phyloP scores from a whole-genome alignment of 37 sponge, comb jelly and placozoan genomes.

The Mnemiopsis leidyi region DNA sequence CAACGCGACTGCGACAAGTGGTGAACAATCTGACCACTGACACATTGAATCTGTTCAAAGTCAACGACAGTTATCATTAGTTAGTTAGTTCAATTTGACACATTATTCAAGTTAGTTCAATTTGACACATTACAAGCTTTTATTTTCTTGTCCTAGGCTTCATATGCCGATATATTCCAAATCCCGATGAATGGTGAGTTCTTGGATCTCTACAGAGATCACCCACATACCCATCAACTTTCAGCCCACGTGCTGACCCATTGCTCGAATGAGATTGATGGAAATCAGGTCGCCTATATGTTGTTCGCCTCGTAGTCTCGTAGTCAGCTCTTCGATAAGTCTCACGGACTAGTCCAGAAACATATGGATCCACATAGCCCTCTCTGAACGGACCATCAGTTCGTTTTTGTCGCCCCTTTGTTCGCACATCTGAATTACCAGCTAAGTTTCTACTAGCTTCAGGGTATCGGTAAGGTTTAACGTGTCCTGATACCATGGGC shows the following conservation, averaged over 20 bases:
- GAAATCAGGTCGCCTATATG: not conserved
- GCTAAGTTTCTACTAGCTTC: no score
- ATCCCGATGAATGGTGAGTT: conserved; percentile 41
- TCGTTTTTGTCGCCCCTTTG: not conserved
- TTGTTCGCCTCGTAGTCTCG: not conserved
- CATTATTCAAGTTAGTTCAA: no score
- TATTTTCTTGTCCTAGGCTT: not conserved
- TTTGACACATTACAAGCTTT: no score
- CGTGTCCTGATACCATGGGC: not conserved
- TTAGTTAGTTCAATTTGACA: no score
- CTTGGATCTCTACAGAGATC: not conserved
- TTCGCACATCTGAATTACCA: not conserved
- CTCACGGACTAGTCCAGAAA: not conserved
- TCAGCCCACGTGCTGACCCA: not conserved
- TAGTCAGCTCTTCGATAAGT: conserved; percentile 16
- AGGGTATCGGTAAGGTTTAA: not conserved
- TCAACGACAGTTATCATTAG: no score
- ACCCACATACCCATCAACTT: not conserved
- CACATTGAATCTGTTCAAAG: no score
- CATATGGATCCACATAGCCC: conserved; percentile 21
- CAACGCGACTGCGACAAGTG: no score
- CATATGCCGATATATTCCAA: conserved; percentile 27
- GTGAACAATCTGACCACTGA: no score
- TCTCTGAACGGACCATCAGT: not conserved
- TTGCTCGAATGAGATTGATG: not conserved